Evolutionary conservation across 1,140 invertebrate species (phyloP).

Genomic region (Pemphigus obesinymphae): DNA sequence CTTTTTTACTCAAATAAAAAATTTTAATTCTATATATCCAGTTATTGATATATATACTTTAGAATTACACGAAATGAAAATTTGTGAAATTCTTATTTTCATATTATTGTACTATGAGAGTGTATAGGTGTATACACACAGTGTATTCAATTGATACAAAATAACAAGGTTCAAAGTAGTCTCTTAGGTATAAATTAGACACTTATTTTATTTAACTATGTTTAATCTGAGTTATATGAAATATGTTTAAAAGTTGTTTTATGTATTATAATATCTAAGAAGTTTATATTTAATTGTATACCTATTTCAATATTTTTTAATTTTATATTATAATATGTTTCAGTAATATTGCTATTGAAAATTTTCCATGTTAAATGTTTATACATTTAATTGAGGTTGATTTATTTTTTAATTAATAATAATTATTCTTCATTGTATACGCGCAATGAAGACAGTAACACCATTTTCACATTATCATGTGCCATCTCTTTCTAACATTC

Average conservation of each 20-base stretch:
- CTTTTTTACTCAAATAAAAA: not conserved
- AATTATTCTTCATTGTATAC: not conserved
- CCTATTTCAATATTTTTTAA: too few species aligned
- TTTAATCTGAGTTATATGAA: too few species aligned
- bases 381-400: not conserved
- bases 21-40: not conserved
- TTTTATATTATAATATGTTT: too few species aligned
- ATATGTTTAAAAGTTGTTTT: not conserved
- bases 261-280: not conserved
- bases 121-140: not conserved
- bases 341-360: too few species aligned
- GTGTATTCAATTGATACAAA: not conserved
- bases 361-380: not conserved
- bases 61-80: not conserved
- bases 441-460: too few species aligned
- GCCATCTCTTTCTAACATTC: too few species aligned
- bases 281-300: not conserved
- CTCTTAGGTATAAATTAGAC: not conserved
- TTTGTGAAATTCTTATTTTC: not conserved
- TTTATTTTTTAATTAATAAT: too few species aligned
- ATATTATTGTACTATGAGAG: not conserved
- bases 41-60: not conserved
- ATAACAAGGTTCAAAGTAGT: not conserved
- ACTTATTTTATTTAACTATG: not conserved
- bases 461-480: too few species aligned